Conservation (phyloP, 2,888 invertebrate species). For the Troides oblongomaculatus region DNA sequence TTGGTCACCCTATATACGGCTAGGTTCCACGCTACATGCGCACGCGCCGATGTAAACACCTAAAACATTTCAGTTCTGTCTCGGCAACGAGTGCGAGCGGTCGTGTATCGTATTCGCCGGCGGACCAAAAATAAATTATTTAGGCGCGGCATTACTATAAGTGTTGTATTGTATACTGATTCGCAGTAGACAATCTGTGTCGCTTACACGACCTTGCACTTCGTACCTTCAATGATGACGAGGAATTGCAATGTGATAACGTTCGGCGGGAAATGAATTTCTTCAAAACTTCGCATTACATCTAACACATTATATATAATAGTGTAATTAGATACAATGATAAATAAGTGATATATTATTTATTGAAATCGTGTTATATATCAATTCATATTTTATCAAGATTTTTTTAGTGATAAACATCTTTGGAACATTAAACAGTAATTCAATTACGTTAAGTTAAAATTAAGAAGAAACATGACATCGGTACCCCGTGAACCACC, state of each 20-base stretch:
- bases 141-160: slow-evolving; percentile 23
- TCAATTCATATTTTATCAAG: neutral
- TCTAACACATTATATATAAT: neutral
- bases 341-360: too few relatives aligned
- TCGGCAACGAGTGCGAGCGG: slow-evolving; percentile 35
- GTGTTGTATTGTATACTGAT: neutral
- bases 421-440: neutral
- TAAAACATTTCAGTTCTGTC: slow-evolving; percentile 40
- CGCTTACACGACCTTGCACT: slow-evolving; percentile 24
- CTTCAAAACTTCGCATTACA: neutral
- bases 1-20: slow-evolving; percentile 1
- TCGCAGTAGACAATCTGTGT: slow-evolving; percentile 6
- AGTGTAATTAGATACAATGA: neutral
- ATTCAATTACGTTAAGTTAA: neutral
- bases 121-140: slow-evolving; percentile 25
- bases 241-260: neutral
- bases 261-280: slow-evolving; percentile 18
- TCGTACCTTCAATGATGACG: slow-evolving; percentile 14
- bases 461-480: slow-evolving; percentile 36
- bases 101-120: slow-evolving; percentile 32
- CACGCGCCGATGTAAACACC: slow-evolving; percentile 35
- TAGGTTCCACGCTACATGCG: slow-evolving; percentile 32
- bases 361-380: too few relatives aligned
- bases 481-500: slow-evolving; percentile 42
- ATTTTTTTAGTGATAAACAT: neutral